Conservation (phyloP, 23 tunicate species). For the Ciona savignyi region DNA sequence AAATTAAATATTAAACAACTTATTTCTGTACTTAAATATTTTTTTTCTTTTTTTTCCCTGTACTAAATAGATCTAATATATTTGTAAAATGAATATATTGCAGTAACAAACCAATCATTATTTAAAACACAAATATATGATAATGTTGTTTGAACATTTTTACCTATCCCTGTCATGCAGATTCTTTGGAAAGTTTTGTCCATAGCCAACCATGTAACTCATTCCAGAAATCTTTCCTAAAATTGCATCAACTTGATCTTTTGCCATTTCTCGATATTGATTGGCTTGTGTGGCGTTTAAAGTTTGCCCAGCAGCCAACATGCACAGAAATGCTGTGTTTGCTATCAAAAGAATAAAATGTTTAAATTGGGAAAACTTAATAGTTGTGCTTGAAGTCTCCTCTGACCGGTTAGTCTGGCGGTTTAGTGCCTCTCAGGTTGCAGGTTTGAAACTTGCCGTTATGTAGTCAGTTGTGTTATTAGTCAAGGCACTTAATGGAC, state of each 20-base stretch:
- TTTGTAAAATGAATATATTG: too few species aligned
- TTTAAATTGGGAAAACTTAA: too few species aligned
- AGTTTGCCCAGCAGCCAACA: conserved; percentile 21
- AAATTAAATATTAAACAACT: too few species aligned
- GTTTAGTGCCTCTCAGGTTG: too few species aligned
- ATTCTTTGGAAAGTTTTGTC: conserved; percentile 26
- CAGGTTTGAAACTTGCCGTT: too few species aligned
- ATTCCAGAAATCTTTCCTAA: conserved; percentile 28
- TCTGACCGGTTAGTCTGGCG: too few species aligned
- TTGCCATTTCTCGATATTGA: conserved; percentile 28
- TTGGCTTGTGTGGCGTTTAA: neutral
- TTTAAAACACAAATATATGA: neutral
- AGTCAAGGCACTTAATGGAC: too few species aligned
- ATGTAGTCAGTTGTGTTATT: too few species aligned
- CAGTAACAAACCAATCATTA: neutral
- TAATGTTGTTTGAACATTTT: neutral
- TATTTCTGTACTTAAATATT: too few species aligned
- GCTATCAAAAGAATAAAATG: conserved; percentile 19
- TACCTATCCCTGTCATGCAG: conserved; percentile 74
- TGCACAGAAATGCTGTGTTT: conserved; percentile 54
- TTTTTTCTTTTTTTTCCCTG: too few species aligned
- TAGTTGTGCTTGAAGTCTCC: too few species aligned
- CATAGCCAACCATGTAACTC: conserved; percentile 67
- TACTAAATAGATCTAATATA: too few species aligned
- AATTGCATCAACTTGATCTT: conserved; percentile 22